These are phyloP conservation scores for Amphimallon solstitiale DNA, from an alignment of 2,888 invertebrate species.

Conservation along the genomic window DNA sequence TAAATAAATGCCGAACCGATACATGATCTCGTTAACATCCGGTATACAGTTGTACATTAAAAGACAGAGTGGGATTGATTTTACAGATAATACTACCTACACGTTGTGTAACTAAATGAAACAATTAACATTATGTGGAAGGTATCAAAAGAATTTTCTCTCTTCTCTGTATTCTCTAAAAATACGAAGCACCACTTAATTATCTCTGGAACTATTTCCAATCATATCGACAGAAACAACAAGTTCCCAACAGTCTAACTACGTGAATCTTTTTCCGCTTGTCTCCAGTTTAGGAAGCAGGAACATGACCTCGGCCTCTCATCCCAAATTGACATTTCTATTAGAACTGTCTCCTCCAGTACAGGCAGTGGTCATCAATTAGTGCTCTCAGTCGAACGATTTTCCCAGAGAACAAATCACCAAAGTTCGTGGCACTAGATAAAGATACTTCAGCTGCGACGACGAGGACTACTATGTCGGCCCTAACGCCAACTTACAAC, in stretches of 20 bases:
- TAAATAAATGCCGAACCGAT: no score
- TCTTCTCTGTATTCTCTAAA: no score
- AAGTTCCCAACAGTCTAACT: neutral
- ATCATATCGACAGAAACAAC: neutral
- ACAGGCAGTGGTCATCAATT: conserved; percentile 61
- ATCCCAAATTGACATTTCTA: conserved; percentile 59
- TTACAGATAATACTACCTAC: no score
- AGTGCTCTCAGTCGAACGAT: conserved; percentile 59
- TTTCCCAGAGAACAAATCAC: conserved; percentile 54
- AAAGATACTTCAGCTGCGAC: conserved; percentile 34
- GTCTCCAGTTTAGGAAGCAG: neutral
- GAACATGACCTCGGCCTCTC: neutral
- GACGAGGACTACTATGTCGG: conserved; percentile 22
- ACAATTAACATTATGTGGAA: no score
- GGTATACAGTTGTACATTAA: no score
- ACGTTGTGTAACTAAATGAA: no score
- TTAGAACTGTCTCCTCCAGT: conserved; percentile 62
- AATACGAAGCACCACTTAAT: neutral
- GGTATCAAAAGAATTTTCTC: no score
- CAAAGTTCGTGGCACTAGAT: conserved; percentile 52
- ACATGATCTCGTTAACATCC: no score
- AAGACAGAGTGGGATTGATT: no score
- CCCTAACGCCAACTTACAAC: conserved; percentile 25
- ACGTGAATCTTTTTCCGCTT: neutral
- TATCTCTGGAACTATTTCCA: neutral